These are phyloP conservation scores for Gadopsis marmoratus DNA, from an alignment of 2,797 vertebrate genomes.

Conservation along the genomic window DNA sequence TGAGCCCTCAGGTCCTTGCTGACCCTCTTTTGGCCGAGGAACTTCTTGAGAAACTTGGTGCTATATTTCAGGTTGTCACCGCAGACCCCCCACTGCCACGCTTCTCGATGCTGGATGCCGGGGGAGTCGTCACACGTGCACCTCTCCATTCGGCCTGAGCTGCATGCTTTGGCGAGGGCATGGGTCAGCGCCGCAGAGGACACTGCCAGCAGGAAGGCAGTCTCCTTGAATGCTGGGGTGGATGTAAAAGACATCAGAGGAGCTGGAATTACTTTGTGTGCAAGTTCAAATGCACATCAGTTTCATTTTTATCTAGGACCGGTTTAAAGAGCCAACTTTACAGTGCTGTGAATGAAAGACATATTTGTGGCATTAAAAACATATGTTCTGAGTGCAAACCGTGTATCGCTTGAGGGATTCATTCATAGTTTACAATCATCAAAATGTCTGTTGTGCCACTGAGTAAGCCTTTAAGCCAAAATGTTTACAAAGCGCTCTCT, in stretches of 20 bases:
- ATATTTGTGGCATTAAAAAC: neutral
- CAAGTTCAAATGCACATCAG: neutral
- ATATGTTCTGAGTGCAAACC: neutral
- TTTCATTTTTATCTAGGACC: neutral
- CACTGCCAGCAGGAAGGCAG: slow-evolving; percentile 94
- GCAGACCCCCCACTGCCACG: slow-evolving; percentile 99
- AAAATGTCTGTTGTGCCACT: slow-evolving; percentile 20
- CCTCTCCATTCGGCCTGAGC: slow-evolving; percentile 97
- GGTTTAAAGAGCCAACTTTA: neutral
- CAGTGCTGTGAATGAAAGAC: neutral
- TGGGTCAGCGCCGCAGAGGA: slow-evolving; percentile 95
- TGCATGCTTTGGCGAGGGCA: slow-evolving; percentile 95
- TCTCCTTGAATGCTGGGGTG: slow-evolving; percentile 95
- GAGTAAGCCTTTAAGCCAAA: slow-evolving; percentile 18
- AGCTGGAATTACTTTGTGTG: neutral
- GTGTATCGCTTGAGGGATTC: neutral
- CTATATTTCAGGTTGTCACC: slow-evolving; percentile 99
- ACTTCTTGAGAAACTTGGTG: slow-evolving; percentile 96
- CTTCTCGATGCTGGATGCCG: slow-evolving; percentile 94
- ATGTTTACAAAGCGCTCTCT: slow-evolving; percentile 56
- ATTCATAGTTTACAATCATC: slow-evolving; percentile 1
- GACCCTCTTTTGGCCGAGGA: slow-evolving; percentile 93
- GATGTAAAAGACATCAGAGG: slow-evolving; percentile 29
- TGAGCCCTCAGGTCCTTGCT: slow-evolving; percentile 96
- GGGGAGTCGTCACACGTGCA: slow-evolving; percentile 98